A percentile compares a stretch with the other conserved stretches of the same genome.
Conservation (phyloP, 2,888 invertebrate species). For the Catonia carolina region DNA sequence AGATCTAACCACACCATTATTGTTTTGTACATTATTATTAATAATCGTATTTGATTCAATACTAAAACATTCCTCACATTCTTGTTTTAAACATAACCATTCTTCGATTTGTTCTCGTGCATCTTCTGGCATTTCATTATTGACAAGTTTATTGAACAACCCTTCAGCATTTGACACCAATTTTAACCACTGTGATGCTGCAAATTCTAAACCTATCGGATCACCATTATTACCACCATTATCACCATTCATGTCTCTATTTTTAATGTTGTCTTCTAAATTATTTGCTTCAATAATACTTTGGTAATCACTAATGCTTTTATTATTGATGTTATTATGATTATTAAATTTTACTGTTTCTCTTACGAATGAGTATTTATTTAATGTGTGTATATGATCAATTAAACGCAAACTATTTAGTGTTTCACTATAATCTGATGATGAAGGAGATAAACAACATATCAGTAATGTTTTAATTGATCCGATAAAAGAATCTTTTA, state of each 20-base stretch:
- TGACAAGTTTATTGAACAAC: conserved; percentile 67
- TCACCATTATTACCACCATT: conserved; percentile 39
- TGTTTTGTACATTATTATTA: conserved; percentile 44
- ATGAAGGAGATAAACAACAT: conserved; percentile 63
- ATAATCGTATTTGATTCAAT: conserved; percentile 45
- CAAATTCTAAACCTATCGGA: conserved; percentile 70
- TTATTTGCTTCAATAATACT: not conserved
- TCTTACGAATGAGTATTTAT: not conserved
- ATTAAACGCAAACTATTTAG: conserved; percentile 58
- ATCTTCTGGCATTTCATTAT: conserved; percentile 59
- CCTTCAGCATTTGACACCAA: conserved; percentile 78
- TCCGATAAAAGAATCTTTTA: conserved; percentile 69
- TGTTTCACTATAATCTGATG: conserved; percentile 61
- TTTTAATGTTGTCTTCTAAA: conserved; percentile 8
- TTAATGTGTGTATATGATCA: conserved; percentile 17
- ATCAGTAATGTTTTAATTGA: conserved; percentile 66
- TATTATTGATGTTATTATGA: not conserved
- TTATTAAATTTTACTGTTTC: not conserved
- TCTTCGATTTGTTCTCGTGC: conserved; percentile 72
- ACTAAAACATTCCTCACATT: conserved; percentile 75
- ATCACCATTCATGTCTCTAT: conserved; percentile 14
- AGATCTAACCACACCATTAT: conserved; percentile 47
- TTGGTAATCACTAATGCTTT: not conserved
- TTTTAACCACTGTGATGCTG: conserved; percentile 74
- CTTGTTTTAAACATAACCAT: conserved; percentile 79